phyloP scores from a whole-genome alignment of 2,797 vertebrate genomes.

The Falco peregrinus region DNA sequence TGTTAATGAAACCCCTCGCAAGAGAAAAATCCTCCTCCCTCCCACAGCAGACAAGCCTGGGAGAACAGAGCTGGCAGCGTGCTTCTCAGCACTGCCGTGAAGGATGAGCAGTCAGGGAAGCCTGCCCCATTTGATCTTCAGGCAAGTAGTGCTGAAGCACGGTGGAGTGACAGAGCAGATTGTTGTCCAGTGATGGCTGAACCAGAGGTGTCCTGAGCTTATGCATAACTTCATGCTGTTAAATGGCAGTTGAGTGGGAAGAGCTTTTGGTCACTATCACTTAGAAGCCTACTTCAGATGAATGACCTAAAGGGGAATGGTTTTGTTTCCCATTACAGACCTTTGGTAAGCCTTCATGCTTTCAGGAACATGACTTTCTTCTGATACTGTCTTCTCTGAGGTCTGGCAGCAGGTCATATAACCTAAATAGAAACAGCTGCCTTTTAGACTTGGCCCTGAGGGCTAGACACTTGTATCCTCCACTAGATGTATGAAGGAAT shows the following conservation, averaged over 20 bases:
- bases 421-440: neutral
- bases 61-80: neutral
- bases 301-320: neutral
- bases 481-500: neutral
- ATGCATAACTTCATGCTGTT: neutral
- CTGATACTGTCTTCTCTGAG: neutral
- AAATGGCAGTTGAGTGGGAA: neutral
- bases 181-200: neutral
- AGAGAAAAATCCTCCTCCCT: neutral
- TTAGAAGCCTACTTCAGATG: neutral
- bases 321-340: neutral
- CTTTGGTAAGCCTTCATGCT: neutral
- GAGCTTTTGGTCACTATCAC: neutral
- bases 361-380: neutral
- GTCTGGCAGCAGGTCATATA: neutral
- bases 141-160: neutral
- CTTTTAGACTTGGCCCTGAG: neutral
- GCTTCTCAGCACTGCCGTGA: neutral
- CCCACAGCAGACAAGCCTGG: neutral
- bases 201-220: neutral
- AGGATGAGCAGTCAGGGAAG: neutral
- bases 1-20: neutral
- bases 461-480: neutral
- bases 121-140: neutral
- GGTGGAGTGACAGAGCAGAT: neutral